Base-by-base conservation (phyloP, 2,113 vertebrate species). In the Engystomops pustulosus region DNA sequence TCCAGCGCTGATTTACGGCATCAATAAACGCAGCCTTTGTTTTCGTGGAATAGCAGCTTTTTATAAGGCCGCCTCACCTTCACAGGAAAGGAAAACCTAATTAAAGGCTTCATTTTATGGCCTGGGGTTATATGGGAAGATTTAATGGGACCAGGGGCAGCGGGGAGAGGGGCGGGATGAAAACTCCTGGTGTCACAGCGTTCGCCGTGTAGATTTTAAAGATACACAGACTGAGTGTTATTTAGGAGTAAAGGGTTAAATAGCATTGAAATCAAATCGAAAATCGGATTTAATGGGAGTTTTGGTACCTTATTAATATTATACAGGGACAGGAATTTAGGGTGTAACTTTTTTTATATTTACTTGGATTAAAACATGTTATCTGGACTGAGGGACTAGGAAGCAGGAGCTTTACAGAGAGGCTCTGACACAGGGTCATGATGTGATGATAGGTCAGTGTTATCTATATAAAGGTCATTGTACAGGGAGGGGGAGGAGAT, bases 81-180 rank as follows among this genome's bases (percentile, higher is more conserved):
- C 70, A 76, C 41, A 88, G 88, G 87, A 88, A 69, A 69, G 49
- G 18, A 68, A 83, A 82, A 49, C 58, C 85, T 14, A 51, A 53
- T 77, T 86, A 75, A 80, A 89, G 74, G 83, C 44, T 83, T 20
- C 23, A 86, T 53, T 79, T 87, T 85, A 79, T 85, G 72, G 49
- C 32, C 14, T 47, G 1, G 79, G 36, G 45, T 18, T 76, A 68
- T 55, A n/a, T 75, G 10, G 71, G 55, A 75, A 36, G 70, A 75
- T 83, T 75, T 83, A 83, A 49, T 62, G 9, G 36, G 15, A 49
- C 38, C 17, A 25, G 36, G 55, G 81, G 69, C 53, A 62, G 36
- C 12, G 14, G 4, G 49, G 62, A 20, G 9, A 30, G 38, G 44
- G 68, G 69, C 7, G 23, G 15, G 3, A 27, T 15, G 11, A 70